Evolutionary conservation across 2,113 vertebrate species (phyloP), one percentile per base, ranked within the genome.

Genomic region (Oncorhynchus keta): DNA sequence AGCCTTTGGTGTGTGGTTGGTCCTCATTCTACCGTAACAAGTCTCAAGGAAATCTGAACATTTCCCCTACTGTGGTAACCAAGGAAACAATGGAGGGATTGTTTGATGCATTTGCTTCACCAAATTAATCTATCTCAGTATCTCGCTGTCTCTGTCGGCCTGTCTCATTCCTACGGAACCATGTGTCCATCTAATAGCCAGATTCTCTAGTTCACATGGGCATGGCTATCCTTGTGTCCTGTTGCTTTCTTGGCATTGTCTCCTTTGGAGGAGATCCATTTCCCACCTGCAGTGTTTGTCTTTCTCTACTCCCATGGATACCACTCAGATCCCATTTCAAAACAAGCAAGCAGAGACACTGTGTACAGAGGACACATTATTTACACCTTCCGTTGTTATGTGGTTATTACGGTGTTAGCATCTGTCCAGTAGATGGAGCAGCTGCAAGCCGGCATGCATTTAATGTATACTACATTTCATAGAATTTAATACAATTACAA

Each of bases 21-120:
- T 12, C 39, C 39, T 45, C 39, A 11, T 45, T 57, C 20, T 57
- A 24, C 70, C 6, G 26, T 72, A 72, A 59, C 70, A 49, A 59
- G 48, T 72, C 45, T 55, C 48, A 20, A 72, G 70, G 51, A 55
- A 49, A 12, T 49, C 18, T 26, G 22, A 16, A 20, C 22, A 30
- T 22, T 13, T 26, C 70, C 70, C 57, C 57, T 30, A 55, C 70
- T 57, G 70, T 30, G 70, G 70, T 72, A 72, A 72, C 70, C 70
- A 72, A 55, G 70, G 70, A 49, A 72, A 72, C 70, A 57, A 72
- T 49, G 70, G 45, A 57, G 35, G 3, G n/a, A 68, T 45, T 55
- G 13, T 48, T 55, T 32, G 12, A 68, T 59, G 49, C 45, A 67
- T 45, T 45, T 11, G 39, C 39, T 45, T 45, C 39, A 45, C 39